Conservation (phyloP, 2,888 invertebrate genomes). For the Nephrotoma flavescens region DNA sequence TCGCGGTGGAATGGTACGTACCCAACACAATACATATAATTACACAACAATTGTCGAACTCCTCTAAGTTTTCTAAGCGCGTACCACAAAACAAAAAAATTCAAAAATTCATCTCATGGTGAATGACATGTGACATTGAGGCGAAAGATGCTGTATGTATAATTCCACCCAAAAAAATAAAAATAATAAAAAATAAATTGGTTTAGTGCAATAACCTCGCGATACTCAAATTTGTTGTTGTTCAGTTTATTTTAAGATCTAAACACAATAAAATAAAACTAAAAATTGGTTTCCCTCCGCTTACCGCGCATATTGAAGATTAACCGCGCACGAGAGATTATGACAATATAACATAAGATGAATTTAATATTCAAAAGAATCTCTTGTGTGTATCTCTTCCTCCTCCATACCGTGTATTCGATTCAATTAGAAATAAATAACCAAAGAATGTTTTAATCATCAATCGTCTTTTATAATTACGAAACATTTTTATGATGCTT, state of each 20-base stretch:
- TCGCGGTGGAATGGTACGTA: not conserved
- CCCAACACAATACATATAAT: not conserved
- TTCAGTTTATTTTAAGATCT: not conserved
- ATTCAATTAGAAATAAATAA: not conserved
- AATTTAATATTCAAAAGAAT: not conserved
- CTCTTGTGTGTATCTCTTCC: not conserved
- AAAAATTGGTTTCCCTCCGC: not conserved
- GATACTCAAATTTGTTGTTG: not conserved
- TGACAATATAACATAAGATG: not conserved
- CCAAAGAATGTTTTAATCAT: not conserved
- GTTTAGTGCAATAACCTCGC: not conserved
- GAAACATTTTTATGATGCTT: not conserved
- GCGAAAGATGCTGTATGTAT: not conserved
- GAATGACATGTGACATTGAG: not conserved
- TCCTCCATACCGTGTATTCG: not conserved
- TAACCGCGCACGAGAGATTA: not conserved
- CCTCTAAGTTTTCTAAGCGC: not conserved
- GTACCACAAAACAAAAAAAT: not conserved
- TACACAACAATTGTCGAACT: not conserved
- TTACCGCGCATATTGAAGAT: not conserved
- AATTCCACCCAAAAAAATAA: not conserved
- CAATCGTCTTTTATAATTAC: not conserved
- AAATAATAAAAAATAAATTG: not conserved
- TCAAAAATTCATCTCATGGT: not conserved
- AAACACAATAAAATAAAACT: not conserved